phyloP scores from a whole-genome alignment of 92 coral and sea anemone species.

The Phenganax marumi region DNA sequence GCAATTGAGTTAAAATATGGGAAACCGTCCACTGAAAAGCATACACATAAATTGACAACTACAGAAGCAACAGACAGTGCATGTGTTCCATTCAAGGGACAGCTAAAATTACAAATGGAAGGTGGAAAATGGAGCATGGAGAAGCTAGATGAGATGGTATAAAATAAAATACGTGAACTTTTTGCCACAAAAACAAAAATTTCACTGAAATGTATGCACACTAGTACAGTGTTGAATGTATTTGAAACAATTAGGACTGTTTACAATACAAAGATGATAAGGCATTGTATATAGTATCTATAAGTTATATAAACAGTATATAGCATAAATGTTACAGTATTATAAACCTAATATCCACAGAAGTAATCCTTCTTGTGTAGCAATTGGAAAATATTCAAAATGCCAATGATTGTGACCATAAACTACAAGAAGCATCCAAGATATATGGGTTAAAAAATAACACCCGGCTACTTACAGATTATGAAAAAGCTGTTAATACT shows the following conservation, averaged over 20 bases:
- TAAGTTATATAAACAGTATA: no score
- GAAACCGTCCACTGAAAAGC: not conserved
- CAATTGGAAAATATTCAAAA: not conserved
- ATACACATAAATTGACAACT: not conserved
- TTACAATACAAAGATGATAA: no score
- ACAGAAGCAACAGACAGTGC: not conserved
- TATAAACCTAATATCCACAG: not conserved
- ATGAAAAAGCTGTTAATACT: not conserved
- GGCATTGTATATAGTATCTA: no score
- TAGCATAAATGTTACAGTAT: not conserved
- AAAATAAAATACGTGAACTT: no score
- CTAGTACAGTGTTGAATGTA: no score
- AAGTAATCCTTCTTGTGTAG: not conserved
- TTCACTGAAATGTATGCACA: no score
- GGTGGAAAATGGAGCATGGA: slow-evolving; percentile 15
- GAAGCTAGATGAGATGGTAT: slow-evolving; percentile 8
- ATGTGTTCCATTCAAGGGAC: not conserved
- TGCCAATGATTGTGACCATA: not conserved
- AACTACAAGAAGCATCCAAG: slow-evolving; percentile 10
- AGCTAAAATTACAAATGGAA: not conserved
- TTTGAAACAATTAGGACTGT: no score
- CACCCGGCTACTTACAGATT: not conserved
- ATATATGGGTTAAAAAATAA: slow-evolving; percentile 6
- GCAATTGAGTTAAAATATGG: not conserved
- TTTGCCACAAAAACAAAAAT: no score